A percentile compares a stretch with the other conserved stretches of the same genome.
phyloP scores from a whole-genome alignment of 2,797 vertebrate species.

The Alectoris magna region DNA sequence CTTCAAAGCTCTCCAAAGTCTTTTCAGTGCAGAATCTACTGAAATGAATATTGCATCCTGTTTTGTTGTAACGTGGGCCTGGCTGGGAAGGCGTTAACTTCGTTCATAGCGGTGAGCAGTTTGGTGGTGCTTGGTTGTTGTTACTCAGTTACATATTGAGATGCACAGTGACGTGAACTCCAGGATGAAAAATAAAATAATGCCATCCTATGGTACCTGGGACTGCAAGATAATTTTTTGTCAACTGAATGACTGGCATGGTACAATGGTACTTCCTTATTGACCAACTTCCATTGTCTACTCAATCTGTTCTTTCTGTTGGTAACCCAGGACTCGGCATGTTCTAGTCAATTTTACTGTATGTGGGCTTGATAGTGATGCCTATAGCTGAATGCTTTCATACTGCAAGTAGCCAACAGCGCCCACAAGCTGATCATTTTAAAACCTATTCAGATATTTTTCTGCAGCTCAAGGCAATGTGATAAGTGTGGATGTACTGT shows the following conservation, averaged over 20 bases:
- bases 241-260: neutral
- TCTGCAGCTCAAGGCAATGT: neutral
- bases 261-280: neutral
- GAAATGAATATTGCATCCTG: accelerated
- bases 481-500: neutral
- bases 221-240: neutral
- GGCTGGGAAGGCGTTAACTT: neutral
- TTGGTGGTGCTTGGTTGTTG: neutral
- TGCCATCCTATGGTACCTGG: neutral
- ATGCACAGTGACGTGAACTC: neutral
- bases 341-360: neutral
- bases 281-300: neutral
- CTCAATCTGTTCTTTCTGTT: neutral
- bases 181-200: neutral
- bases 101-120: neutral
- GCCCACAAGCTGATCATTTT: no score
- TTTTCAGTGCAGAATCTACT: neutral
- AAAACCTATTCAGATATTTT: neutral
- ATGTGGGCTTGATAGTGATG: neutral
- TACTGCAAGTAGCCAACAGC: neutral
- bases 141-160: neutral
- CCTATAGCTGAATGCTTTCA: neutral
- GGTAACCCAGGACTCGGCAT: neutral
- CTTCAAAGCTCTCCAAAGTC: neutral
- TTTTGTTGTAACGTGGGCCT: neutral